Evolutionary conservation across 2,888 invertebrate species (phyloP), one percentile per base, ranked within the genome.

Genomic region (Bombyx huttoni): DNA sequence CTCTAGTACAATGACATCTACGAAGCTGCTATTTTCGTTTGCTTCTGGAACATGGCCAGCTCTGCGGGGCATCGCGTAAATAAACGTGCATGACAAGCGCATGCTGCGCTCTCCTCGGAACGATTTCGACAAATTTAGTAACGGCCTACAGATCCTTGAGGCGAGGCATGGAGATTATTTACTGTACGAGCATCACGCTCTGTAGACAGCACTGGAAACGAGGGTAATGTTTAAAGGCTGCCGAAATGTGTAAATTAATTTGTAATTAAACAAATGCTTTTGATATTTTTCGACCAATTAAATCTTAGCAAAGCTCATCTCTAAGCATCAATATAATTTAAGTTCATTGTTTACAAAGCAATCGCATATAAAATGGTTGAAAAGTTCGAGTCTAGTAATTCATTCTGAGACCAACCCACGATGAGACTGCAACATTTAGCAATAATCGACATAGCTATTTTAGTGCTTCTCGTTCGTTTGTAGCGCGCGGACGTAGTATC

Each of bases 1-100:
- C 67, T 68, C 74, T 81, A 78, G 87, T 86, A 85, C 86, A 86
- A 86, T 85, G 86, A 88, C 87, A 81, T 82, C 82, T 72, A 72
- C 71, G 72, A 74, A 77, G 74, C 72, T 70, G 81, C 82, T 87
- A 87, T 88, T 88, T 87, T 77, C 71, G 87, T 82, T 72, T 65
- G 63, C 65, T 64, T 66, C 80, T 87, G 86, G 87, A 87, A 73
- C 66, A 62, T 60, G 65, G 86, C 86, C 86, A 88, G 78, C 73
- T 64, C 70, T 59, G 70, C 73, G 67, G 74, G 70, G 74, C 75
- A 66, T 68, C 74, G 77, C 77, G 77, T 82, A 84, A 85, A 87
- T 85, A 85, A 85, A 84, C 79, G 71, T 68, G 69, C 68, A 77
- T 69, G 76, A 83, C 80, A 74, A 71, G 70, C 70, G 70, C 69